Conservation (phyloP, 2,113 vertebrate genomes). For the Nansenia antarctica region DNA sequence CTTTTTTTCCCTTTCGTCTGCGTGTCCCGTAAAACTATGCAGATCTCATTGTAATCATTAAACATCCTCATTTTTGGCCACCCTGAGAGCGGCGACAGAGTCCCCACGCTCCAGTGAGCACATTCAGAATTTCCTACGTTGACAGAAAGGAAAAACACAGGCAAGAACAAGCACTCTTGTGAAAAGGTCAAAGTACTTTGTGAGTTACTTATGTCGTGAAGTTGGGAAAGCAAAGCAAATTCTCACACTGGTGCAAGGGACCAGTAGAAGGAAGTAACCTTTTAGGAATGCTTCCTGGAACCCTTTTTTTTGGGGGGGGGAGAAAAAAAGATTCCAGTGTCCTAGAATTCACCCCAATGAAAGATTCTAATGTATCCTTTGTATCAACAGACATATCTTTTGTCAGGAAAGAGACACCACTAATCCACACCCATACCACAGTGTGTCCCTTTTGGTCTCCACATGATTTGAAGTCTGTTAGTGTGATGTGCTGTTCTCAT, state of each 20-base stretch:
- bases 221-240: background rate
- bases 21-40: conserved; percentile 15
- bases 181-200: conserved; percentile 32
- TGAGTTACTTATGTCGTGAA: conserved; percentile 12
- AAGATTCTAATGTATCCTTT: background rate
- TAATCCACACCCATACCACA: too few relatives aligned
- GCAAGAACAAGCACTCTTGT: conserved; percentile 32
- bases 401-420: too few relatives aligned
- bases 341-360: background rate
- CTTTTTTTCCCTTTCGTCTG: background rate
- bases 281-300: background rate
- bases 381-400: background rate
- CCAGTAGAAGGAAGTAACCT: background rate
- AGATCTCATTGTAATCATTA: conserved; percentile 42
- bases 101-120: conserved; percentile 17
- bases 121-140: background rate
- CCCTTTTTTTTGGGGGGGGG: background rate
- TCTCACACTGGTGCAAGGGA: background rate
- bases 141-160: conserved; percentile 41
- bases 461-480: background rate
- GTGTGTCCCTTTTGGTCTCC: background rate
- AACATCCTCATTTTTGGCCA: conserved; percentile 9
- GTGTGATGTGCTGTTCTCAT: background rate
- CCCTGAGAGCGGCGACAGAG: background rate
- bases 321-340: background rate